Conservation (phyloP, 2,113 vertebrate genomes). For the Pseudopipra pipra region DNA sequence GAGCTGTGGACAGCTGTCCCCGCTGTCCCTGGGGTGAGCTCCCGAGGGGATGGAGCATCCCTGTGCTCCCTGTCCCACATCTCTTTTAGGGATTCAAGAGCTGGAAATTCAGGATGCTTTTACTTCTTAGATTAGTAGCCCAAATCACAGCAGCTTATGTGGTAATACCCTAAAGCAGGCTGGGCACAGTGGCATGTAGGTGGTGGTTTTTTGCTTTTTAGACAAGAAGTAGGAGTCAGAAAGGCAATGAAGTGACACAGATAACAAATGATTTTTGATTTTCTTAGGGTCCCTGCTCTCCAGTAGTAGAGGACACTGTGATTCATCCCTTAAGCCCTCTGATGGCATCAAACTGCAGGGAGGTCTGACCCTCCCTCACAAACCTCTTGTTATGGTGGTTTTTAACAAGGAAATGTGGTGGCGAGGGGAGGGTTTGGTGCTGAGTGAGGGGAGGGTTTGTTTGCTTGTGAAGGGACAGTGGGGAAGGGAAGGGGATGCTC, state of each 20-base stretch:
- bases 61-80: not conserved
- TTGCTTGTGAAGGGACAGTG: accelerated
- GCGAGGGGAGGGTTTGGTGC: not conserved
- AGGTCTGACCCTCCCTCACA: not conserved
- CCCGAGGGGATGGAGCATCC: not conserved
- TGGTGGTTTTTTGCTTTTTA: not conserved
- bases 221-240: not conserved
- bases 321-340: not conserved
- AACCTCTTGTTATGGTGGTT: accelerated
- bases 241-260: not conserved
- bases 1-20: not conserved
- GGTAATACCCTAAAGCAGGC: not conserved
- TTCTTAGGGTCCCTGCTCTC: accelerated
- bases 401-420: accelerated
- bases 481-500: not conserved
- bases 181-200: not conserved
- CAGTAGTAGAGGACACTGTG: not conserved
- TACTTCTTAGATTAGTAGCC: not conserved
- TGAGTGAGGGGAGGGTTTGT: not conserved
- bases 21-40: not conserved
- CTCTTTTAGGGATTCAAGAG: not conserved
- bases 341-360: accelerated
- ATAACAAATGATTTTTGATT: not conserved
- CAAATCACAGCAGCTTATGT: not conserved
- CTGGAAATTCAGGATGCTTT: not conserved